Base-by-base conservation (phyloP, 2,888 invertebrate genomes). In the Uloborus plumipes region DNA sequence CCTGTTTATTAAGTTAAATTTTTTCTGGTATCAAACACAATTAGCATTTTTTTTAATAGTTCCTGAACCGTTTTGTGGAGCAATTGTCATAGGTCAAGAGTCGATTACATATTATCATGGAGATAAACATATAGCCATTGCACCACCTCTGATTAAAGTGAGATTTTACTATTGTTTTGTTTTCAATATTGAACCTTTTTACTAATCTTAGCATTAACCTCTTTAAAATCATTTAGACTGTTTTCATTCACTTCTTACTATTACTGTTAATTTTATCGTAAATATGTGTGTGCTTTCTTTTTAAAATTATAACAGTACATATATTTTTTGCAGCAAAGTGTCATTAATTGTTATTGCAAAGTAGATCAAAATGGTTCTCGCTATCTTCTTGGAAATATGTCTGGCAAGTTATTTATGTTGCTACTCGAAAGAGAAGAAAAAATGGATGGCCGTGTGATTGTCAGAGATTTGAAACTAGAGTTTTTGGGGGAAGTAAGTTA, bases 21-120 rank as follows among this genome's bases (percentile, higher is more conserved):
- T 2, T 2, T 26, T 26, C 26, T 26, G 26, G 26, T 26, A 26
- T 26, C 26, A 26, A 26, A 26, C 2, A 26, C 2, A 26, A 3
- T 26, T 26, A 3, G 26, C 26, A 51, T 26, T 51, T 55, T 26
- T 16, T 53, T 53, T 70, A 86, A 22, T 86, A 76, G 97, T 99
- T n/a, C 98, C 98, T 11, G 94, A 95, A 74, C 98, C 98, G 6
- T 92, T 96, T 85, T 94, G 94, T 89, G 99, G 99, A 55, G 97
- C 97, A 0, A 94, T 99, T 87, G 95, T 99, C 18, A 95, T 99
- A 88, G 99, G 99, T 0, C 96, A 98, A 87, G 98, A 99, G 89
- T 97, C 97, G 22, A 97, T 99, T 89, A 93, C 98, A 2, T 99
- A 99, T 89, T 98, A 98, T 87, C 96, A 97, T 90, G 98, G 97